phyloP scores from a whole-genome alignment of 30 jellyfish, hydroid and myxozoan genomes.

The Aurelia sp. region DNA sequence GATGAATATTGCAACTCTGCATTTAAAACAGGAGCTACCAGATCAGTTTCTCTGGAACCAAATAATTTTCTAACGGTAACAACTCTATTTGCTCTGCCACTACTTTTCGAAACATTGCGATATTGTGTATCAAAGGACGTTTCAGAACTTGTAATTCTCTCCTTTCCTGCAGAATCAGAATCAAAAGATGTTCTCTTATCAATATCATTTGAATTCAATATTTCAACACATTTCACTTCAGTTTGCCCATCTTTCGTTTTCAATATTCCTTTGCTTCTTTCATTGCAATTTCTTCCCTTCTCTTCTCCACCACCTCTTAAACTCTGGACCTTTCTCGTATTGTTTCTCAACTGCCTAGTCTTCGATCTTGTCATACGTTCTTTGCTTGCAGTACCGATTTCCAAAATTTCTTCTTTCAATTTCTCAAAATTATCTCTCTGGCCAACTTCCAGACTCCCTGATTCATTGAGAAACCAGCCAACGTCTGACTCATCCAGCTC shows the following conservation, averaged over 20 bases:
- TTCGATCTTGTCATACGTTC: conserved; percentile 15
- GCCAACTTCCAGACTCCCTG: conserved; percentile 38
- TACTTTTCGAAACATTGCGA: too few relatives aligned
- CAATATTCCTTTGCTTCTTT: not conserved
- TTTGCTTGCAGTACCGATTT: not conserved
- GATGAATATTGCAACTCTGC: too few relatives aligned
- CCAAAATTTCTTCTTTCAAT: not conserved
- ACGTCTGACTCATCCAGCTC: not conserved
- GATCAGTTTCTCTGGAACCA: too few relatives aligned
- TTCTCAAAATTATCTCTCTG: not conserved
- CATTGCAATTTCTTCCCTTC: not conserved
- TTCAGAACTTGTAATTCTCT: too few relatives aligned
- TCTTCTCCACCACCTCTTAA: not conserved
- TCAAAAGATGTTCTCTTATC: not conserved
- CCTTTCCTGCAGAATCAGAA: not conserved
- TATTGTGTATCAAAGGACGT: too few relatives aligned
- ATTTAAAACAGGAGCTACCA: too few relatives aligned
- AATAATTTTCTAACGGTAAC: too few relatives aligned
- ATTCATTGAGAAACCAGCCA: conserved; percentile 52
- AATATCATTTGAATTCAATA: not conserved
- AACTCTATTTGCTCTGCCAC: too few relatives aligned
- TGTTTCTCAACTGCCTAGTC: not conserved
- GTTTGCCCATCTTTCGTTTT: not conserved
- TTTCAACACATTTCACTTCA: not conserved
- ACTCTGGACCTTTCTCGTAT: not conserved